phyloP scores from a whole-genome alignment of 2,888 invertebrate genomes.

The Andrena hattorfiana region DNA sequence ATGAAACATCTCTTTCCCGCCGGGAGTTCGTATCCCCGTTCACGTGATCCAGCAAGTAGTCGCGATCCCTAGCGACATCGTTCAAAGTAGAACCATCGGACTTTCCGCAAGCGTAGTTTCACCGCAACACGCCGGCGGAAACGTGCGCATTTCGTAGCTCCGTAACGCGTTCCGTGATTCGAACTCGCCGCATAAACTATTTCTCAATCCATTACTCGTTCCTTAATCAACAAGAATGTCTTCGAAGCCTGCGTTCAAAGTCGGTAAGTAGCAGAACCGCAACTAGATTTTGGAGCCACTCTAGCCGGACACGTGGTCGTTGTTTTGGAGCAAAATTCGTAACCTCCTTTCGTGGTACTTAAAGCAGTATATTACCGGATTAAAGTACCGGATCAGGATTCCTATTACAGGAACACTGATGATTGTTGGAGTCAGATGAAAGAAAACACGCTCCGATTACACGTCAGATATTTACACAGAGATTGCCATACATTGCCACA shows the following conservation, averaged over 20 bases:
- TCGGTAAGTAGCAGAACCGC: conserved; percentile 84
- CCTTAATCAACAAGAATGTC: conserved; percentile 40
- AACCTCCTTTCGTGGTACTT: conserved; percentile 6
- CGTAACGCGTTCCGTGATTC: not conserved
- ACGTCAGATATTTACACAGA: not conserved
- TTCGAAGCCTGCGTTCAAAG: conserved; percentile 85
- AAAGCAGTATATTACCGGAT: not conserved
- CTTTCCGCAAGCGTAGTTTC: conserved; percentile 5
- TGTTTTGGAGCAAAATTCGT: conserved; percentile 20
- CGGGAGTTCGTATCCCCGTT: not conserved
- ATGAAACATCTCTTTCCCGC: not conserved
- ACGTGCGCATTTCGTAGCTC: not conserved
- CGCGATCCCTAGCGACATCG: conserved; percentile 13
- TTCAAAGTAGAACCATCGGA: conserved; percentile 13
- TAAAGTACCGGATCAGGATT: not conserved
- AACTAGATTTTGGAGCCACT: not conserved
- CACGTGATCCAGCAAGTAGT: conserved; percentile 31
- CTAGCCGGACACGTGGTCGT: conserved; percentile 43
- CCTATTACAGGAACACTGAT: not conserved
- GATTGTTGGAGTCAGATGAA: not conserved
- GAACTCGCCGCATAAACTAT: not conserved
- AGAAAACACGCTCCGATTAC: not conserved
- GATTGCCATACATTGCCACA: conserved; percentile 20
- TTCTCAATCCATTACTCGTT: not conserved
- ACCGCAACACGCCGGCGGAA: conserved; percentile 19